Percentiles rank a stretch among this genome's conserved stretches.
Evolutionary conservation across 1,140 invertebrate genomes (phyloP).

Genomic region (Parapsyche elsis): DNA sequence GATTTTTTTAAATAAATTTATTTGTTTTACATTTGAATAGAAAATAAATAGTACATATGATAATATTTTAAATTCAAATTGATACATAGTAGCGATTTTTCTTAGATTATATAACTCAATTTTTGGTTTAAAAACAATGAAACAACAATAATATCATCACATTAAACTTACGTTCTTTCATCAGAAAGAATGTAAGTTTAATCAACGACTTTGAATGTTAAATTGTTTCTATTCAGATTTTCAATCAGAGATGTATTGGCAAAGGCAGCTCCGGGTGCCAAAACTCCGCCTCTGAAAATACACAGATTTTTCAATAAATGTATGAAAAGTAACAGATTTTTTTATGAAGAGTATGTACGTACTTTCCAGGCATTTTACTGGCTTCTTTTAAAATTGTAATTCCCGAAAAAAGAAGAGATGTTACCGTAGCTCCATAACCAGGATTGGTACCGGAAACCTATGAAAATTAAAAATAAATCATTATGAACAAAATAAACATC

Average conservation of each 20-base stretch:
- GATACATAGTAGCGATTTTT: no score
- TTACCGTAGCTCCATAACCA: constrained; percentile 86
- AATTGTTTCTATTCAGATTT: constrained; percentile 69
- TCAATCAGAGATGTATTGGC: constrained; percentile 73
- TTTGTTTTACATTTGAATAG: no score
- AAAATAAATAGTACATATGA: no score
- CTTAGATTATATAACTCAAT: no score
- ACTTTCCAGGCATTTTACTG: constrained; percentile 80
- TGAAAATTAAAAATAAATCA: constrained; percentile 20
- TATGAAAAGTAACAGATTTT: constrained; percentile 28
- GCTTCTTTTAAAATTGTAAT: constrained; percentile 81
- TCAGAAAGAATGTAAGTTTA: no score
- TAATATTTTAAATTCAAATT: no score
- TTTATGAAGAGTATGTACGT: constrained; percentile 56
- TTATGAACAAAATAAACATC: constrained; percentile 1
- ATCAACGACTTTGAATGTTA: constrained; percentile 71
- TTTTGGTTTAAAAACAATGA: no score
- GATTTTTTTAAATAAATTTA: no score
- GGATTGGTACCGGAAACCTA: constrained; percentile 75
- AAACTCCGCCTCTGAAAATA: constrained; percentile 66
- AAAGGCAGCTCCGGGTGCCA: constrained; percentile 69
- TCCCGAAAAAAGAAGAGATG: constrained; percentile 77
- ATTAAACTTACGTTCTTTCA: no score
- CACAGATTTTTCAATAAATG: constrained; percentile 18
- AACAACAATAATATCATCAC: no score